phyloP scores from a whole-genome alignment of 2,888 invertebrate genomes.

The Philereme transversata region DNA sequence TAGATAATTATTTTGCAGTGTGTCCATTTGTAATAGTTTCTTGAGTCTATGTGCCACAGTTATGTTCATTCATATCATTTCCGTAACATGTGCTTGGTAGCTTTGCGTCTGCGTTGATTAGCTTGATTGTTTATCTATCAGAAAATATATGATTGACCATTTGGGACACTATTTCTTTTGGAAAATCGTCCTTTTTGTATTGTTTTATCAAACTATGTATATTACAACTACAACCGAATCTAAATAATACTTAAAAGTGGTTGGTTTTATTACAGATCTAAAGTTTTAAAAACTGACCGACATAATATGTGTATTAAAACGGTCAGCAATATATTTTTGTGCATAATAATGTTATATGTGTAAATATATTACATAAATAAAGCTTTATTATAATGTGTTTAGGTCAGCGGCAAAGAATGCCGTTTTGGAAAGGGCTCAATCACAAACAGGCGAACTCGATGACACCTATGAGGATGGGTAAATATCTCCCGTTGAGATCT shows the following conservation, averaged over 20 bases:
- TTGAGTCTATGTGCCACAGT: slow-evolving; percentile 28
- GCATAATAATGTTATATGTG: neutral
- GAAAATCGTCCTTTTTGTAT: neutral
- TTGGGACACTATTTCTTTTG: neutral
- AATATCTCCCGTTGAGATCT: slow-evolving; percentile 28
- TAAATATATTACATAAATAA: neutral
- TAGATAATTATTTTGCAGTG: too few relatives aligned
- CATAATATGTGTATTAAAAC: neutral
- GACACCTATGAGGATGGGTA: slow-evolving; percentile 88
- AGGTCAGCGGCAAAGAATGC: slow-evolving; percentile 84
- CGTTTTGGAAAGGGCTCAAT: slow-evolving; percentile 80
- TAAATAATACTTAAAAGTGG: neutral
- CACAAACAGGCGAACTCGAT: slow-evolving; percentile 77
- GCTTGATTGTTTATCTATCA: slow-evolving; percentile 31
- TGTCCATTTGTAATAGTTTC: neutral
- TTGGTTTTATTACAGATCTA: too few relatives aligned
- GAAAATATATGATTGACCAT: slow-evolving; percentile 10
- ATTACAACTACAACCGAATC: neutral
- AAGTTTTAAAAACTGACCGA: too few relatives aligned
- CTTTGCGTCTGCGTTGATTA: slow-evolving; percentile 47
- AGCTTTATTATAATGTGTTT: slow-evolving; percentile 14
- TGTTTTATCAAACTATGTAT: neutral
- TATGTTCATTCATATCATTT: slow-evolving; percentile 33
- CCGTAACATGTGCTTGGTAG: slow-evolving; percentile 49
- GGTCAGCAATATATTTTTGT: slow-evolving; percentile 14